Evolutionary conservation across 2,113 vertebrate species (phyloP).

Genomic region (Hippocampus barbouri): DNA sequence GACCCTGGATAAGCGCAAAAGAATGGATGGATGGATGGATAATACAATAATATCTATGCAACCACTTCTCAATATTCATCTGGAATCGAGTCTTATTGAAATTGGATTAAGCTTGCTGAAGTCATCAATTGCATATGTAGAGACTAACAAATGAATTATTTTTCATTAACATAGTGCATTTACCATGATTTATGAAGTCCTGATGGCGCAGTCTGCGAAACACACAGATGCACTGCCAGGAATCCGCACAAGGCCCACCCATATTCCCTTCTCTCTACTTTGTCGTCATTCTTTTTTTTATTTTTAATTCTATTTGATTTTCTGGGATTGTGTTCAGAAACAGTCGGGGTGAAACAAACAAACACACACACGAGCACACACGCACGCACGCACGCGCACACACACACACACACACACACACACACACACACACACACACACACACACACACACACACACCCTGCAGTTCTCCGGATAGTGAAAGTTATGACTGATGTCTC

Average conservation of each 20-base stretch:
- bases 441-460: conserved; percentile 10
- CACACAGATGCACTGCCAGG: conserved; percentile 25
- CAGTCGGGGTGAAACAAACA: not conserved
- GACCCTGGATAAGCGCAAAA: too few relatives aligned
- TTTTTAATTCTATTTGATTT: conserved; percentile 23
- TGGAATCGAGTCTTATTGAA: not conserved
- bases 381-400: conserved; percentile 6
- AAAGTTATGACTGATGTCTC: conserved; percentile 53
- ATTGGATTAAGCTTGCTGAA: not conserved
- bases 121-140: not conserved
- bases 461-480: conserved; percentile 20
- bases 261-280: conserved; percentile 46
- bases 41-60: not conserved
- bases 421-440: not conserved
- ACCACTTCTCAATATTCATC: not conserved
- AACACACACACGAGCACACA: conserved; percentile 2
- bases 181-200: conserved; percentile 18
- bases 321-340: conserved; percentile 33
- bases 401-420: not conserved
- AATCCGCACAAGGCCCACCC: conserved; percentile 8
- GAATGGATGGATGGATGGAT: too few relatives aligned
- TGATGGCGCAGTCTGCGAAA: not conserved
- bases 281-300: conserved; percentile 18
- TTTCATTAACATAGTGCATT: conserved; percentile 1
- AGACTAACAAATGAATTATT: not conserved